phyloP scores from a whole-genome alignment of 2,113 vertebrate species.

The Crocuta crocuta region DNA sequence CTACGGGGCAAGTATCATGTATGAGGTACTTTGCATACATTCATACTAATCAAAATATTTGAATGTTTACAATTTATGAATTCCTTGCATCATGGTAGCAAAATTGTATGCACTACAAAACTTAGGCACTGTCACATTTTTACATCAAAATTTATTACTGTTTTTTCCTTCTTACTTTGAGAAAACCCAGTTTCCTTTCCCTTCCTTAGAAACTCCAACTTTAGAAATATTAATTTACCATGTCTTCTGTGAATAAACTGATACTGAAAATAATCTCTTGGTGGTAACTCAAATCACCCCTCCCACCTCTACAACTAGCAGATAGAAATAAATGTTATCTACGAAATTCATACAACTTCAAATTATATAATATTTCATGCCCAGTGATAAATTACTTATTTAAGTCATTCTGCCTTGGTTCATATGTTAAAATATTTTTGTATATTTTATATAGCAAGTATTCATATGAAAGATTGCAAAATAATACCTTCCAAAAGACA shows the following conservation, averaged over 20 bases:
- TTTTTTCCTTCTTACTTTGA: neutral
- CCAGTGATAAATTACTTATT: neutral
- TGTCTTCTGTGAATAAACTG: neutral
- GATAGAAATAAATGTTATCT: neutral
- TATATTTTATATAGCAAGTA: neutral
- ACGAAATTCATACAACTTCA: neutral
- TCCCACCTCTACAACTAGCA: neutral
- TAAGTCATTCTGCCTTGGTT: neutral
- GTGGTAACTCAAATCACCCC: neutral
- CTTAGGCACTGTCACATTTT: neutral
- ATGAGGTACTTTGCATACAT: neutral
- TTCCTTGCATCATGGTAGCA: neutral
- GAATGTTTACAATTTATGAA: neutral
- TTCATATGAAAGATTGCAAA: neutral
- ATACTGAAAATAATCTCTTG: neutral
- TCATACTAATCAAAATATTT: neutral
- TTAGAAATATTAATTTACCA: neutral
- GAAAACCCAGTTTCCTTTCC: neutral
- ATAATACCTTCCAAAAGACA: neutral
- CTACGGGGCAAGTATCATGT: neutral
- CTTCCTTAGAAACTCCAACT: neutral
- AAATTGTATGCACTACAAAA: neutral
- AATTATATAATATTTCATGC: neutral
- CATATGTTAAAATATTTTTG: neutral
- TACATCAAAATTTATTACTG: neutral